These are phyloP conservation scores for Psophia crepitans DNA, from an alignment of 2,113 vertebrate genomes.

Conservation along the genomic window DNA sequence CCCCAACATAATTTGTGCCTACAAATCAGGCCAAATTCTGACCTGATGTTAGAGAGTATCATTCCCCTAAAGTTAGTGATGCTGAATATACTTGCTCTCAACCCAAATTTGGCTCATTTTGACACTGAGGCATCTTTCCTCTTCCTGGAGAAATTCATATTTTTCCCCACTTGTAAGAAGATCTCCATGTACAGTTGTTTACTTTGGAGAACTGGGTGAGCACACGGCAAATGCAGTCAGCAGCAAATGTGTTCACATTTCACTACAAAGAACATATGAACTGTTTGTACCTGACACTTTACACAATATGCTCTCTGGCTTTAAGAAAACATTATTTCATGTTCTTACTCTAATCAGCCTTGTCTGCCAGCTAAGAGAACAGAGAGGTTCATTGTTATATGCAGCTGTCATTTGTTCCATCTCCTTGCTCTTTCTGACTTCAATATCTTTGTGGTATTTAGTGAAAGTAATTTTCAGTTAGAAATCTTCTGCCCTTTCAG, in stretches of 20 bases:
- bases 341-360: conserved; percentile 82
- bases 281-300: conserved; percentile 74
- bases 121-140: not conserved
- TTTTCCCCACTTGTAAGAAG: not conserved
- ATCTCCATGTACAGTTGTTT: not conserved
- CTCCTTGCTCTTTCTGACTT: conserved; percentile 81
- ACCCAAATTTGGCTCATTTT: not conserved
- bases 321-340: conserved; percentile 83
- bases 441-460: conserved; percentile 87
- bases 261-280: conserved; percentile 67
- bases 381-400: conserved; percentile 85
- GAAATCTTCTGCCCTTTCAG: conserved; percentile 91
- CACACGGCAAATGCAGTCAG: conserved; percentile 20
- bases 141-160: not conserved
- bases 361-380: conserved; percentile 74
- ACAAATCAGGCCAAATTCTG: not conserved
- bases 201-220: not conserved
- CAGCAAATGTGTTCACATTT: conserved; percentile 58
- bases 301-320: conserved; percentile 74
- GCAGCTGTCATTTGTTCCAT: conserved; percentile 83
- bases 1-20: not conserved
- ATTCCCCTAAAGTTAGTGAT: not conserved
- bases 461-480: conserved; percentile 94
- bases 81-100: not conserved
- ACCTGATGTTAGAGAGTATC: not conserved